A percentile compares a stretch with the other conserved stretches of the same genome.
Evolutionary conservation across 1,140 invertebrate genomes (phyloP).

Genomic region (Brachionus koreanus): DNA sequence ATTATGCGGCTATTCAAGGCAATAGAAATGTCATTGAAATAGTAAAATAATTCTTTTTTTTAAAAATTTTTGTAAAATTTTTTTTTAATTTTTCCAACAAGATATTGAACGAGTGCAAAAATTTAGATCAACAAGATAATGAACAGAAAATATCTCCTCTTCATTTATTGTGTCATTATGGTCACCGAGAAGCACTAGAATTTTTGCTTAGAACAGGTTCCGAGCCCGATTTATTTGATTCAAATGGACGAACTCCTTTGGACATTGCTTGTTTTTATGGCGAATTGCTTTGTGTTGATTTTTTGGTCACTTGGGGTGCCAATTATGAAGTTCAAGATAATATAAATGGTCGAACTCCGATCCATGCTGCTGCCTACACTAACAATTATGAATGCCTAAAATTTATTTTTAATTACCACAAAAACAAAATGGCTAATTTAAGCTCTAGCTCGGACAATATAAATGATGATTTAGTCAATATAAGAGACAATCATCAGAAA

Average conservation of each 20-base stretch:
- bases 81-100: background rate
- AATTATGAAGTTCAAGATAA: slow-evolving; percentile 3
- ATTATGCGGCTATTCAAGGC: slow-evolving; percentile 16
- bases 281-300: slow-evolving; percentile 31
- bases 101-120: slow-evolving; percentile 14
- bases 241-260: slow-evolving; percentile 10
- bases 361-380: slow-evolving; percentile 19
- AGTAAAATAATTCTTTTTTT: background rate
- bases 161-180: slow-evolving; percentile 6
- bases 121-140: slow-evolving; percentile 35
- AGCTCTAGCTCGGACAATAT: background rate
- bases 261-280: slow-evolving; percentile 22
- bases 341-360: background rate
- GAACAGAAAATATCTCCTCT: background rate
- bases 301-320: slow-evolving; percentile 24
- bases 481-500: background rate
- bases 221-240: background rate
- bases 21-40: slow-evolving; percentile 42
- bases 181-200: slow-evolving; percentile 6
- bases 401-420: slow-evolving; percentile 9
- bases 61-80: background rate
- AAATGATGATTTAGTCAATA: slow-evolving; percentile 19
- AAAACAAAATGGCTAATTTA: slow-evolving; percentile 10
- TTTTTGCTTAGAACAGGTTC: slow-evolving; percentile 2
- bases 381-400: slow-evolving; percentile 12